Percentiles rank a stretch among this genome's conserved stretches.
phyloP scores from a whole-genome alignment of 1,140 invertebrate species.

The Harpegnathos saltator region DNA sequence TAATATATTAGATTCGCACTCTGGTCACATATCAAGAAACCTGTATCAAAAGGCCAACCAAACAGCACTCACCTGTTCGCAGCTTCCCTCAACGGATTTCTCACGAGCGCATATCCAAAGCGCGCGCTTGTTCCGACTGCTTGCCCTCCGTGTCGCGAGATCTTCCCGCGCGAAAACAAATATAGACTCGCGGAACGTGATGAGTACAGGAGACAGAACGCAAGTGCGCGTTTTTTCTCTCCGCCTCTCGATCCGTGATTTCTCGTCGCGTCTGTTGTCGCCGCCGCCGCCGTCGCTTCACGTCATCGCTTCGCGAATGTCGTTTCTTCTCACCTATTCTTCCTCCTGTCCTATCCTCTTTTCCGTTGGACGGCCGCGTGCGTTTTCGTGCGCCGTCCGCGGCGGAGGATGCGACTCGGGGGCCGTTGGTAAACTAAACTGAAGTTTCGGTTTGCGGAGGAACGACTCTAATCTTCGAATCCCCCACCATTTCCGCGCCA shows the following conservation, averaged over 20 bases:
- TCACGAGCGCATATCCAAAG: constrained; percentile 30
- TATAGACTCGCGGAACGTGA: not conserved
- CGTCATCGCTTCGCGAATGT: not conserved
- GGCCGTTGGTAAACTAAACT: constrained; percentile 67
- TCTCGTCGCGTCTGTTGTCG: not conserved
- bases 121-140: not conserved
- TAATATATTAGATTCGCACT: no score
- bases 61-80: constrained; percentile 37
- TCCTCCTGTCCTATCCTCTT: not conserved
- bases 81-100: constrained; percentile 7
- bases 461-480: constrained; percentile 79
- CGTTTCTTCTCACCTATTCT: not conserved
- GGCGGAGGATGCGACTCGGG: constrained; percentile 42
- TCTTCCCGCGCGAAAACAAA: not conserved
- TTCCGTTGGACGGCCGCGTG: not conserved
- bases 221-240: constrained; percentile 6
- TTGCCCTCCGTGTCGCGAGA: not conserved
- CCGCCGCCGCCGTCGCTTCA: not conserved
- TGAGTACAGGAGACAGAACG: not conserved
- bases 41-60: not conserved
- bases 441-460: constrained; percentile 72
- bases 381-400: constrained; percentile 1
- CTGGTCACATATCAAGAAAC: not conserved
- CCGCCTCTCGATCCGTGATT: not conserved
- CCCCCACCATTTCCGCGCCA: constrained; percentile 78